Evolutionary conservation across 2,888 invertebrate species (phyloP).

Genomic region (Erebia epiphron): DNA sequence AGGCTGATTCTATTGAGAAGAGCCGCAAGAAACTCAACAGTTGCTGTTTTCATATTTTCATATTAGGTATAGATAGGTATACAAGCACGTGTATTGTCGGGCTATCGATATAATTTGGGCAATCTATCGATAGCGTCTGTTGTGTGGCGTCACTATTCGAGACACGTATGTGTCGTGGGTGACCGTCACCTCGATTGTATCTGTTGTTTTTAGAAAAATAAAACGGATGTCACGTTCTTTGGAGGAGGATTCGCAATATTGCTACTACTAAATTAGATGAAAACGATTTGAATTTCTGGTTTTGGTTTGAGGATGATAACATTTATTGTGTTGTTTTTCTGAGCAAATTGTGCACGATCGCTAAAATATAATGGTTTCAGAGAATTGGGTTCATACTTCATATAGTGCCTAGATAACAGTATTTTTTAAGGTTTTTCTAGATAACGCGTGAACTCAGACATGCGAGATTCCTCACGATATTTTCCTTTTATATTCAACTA

Average conservation of each 20-base stretch:
- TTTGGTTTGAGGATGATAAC: constrained; percentile 26
- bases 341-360: constrained; percentile 22
- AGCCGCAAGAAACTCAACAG: too few relatives aligned
- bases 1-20: too few relatives aligned
- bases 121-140: too few relatives aligned
- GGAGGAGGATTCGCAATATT: constrained; percentile 53
- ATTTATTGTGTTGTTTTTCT: constrained; percentile 20
- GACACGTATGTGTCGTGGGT: constrained; percentile 70
- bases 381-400: neutral
- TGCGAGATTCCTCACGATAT: too few relatives aligned
- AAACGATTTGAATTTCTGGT: constrained; percentile 25
- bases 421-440: neutral
- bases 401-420: neutral
- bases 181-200: constrained; percentile 57
- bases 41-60: too few relatives aligned
- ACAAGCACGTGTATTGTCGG: too few relatives aligned
- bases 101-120: too few relatives aligned
- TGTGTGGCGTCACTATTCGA: neutral
- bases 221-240: constrained; percentile 60
- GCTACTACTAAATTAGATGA: constrained; percentile 21
- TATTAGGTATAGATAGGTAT: too few relatives aligned
- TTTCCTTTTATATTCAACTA: too few relatives aligned
- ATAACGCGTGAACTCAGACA: too few relatives aligned
- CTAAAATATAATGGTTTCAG: neutral
- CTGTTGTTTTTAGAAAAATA: constrained; percentile 58